Evolutionary conservation across 2,113 vertebrate genomes (phyloP).

Genomic region (Neomonachus schauinslandi): DNA sequence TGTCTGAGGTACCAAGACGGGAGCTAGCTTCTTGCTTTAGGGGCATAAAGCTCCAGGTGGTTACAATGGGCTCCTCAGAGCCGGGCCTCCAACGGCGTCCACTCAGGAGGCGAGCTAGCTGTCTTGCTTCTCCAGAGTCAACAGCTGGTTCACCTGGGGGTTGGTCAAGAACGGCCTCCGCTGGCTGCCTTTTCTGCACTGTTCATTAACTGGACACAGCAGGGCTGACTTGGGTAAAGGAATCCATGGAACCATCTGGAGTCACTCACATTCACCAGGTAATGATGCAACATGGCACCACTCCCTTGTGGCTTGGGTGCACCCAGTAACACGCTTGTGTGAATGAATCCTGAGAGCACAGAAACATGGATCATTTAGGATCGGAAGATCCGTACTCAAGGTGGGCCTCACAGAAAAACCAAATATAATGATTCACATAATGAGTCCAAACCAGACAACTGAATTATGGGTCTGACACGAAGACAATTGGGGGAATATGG

Average conservation of each 20-base stretch:
- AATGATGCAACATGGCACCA: accelerated
- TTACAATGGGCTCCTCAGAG: not conserved
- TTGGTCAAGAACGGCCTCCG: not conserved
- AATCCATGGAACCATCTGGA: not conserved
- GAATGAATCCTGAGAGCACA: not conserved
- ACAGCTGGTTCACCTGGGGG: accelerated
- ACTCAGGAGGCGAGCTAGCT: not conserved
- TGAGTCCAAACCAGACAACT: not conserved
- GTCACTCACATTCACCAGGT: not conserved
- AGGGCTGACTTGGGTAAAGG: not conserved
- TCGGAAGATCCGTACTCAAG: not conserved
- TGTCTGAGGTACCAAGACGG: not conserved
- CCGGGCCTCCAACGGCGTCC: accelerated
- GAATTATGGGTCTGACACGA: not conserved
- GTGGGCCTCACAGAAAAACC: not conserved
- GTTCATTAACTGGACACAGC: not conserved
- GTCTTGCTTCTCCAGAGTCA: not conserved
- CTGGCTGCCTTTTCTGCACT: not conserved
- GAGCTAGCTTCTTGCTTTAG: not conserved
- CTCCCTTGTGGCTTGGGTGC: not conserved
- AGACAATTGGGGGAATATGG: not conserved
- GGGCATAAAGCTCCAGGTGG: not conserved
- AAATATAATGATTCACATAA: not conserved
- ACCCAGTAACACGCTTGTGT: not conserved
- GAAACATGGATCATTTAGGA: not conserved